phyloP scores from a whole-genome alignment of 2,888 invertebrate species.

The Enoplolaimus lenunculus region DNA sequence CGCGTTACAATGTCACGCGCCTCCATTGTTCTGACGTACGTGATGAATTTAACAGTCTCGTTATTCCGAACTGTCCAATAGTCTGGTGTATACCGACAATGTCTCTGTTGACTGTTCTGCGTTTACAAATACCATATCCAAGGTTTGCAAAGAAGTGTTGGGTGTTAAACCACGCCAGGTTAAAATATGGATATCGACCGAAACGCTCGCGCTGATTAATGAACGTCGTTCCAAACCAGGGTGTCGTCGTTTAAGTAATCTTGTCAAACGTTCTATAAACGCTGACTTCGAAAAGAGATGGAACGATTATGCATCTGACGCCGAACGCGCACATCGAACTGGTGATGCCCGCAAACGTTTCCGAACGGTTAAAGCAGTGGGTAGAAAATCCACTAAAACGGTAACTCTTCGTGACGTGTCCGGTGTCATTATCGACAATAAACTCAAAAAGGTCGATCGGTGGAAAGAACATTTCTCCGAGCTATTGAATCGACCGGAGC shows the following conservation, averaged over 20 bases:
- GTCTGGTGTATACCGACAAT: too few species aligned
- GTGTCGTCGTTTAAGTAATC: neutral
- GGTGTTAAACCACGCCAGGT: neutral
- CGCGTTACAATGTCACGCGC: neutral
- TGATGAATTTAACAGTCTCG: neutral
- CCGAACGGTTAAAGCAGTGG: neutral
- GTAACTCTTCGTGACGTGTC: neutral
- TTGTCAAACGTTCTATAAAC: neutral
- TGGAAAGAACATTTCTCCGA: neutral
- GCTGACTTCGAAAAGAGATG: neutral
- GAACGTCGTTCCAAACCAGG: neutral
- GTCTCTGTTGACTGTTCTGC: neutral
- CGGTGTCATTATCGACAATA: too few species aligned
- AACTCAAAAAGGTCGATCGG: neutral
- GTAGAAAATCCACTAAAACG: neutral
- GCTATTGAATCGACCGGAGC: neutral
- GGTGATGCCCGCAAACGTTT: neutral
- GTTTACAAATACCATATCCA: neutral
- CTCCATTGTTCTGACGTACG: neutral
- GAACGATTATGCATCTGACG: neutral
- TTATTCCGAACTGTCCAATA: too few species aligned
- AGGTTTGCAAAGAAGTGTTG: neutral
- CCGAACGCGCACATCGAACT: neutral
- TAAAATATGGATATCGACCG: neutral
- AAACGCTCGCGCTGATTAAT: neutral